Percentiles rank a stretch among this genome's conserved stretches.
phyloP scores from a whole-genome alignment of 1,140 invertebrate genomes.

The Halesus radiatus region DNA sequence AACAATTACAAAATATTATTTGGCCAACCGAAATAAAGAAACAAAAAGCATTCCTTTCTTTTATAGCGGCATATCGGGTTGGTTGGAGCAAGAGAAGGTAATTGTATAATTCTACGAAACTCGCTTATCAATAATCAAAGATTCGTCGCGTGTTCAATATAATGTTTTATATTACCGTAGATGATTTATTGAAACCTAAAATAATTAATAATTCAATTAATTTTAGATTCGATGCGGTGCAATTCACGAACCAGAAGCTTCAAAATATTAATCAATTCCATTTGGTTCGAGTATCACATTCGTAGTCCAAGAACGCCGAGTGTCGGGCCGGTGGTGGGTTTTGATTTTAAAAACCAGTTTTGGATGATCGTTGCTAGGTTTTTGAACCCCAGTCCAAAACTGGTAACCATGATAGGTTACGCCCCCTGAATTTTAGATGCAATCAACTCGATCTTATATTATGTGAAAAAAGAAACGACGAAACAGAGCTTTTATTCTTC shows the following conservation, averaged over 20 bases:
- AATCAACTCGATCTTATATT: conserved; percentile 25
- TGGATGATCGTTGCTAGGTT: conserved; percentile 9
- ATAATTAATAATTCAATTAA: not conserved
- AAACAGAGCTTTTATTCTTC: not conserved
- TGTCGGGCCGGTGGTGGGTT: conserved; percentile 2
- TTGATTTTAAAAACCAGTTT: conserved; percentile 26
- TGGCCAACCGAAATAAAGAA: not conserved
- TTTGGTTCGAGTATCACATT: not conserved
- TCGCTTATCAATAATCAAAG: too few relatives aligned
- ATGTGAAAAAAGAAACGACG: not conserved
- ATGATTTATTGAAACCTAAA: too few relatives aligned
- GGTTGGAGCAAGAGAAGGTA: too few relatives aligned
- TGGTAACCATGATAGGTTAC: conserved; percentile 25
- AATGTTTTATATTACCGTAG: too few relatives aligned
- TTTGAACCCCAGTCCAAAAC: conserved; percentile 26
- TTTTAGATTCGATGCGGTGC: not conserved
- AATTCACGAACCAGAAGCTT: not conserved
- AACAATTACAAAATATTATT: conserved; percentile 3
- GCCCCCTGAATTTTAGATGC: conserved; percentile 24
- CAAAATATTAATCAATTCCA: not conserved
- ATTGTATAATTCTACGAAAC: too few relatives aligned
- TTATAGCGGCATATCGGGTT: too few relatives aligned
- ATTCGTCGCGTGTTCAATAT: too few relatives aligned
- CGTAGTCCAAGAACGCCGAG: not conserved
- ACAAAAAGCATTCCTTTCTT: too few relatives aligned